Evolutionary conservation across 2,888 invertebrate genomes (phyloP), one percentile per base, ranked within the genome.

Genomic region (Euplagia quadripunctaria): DNA sequence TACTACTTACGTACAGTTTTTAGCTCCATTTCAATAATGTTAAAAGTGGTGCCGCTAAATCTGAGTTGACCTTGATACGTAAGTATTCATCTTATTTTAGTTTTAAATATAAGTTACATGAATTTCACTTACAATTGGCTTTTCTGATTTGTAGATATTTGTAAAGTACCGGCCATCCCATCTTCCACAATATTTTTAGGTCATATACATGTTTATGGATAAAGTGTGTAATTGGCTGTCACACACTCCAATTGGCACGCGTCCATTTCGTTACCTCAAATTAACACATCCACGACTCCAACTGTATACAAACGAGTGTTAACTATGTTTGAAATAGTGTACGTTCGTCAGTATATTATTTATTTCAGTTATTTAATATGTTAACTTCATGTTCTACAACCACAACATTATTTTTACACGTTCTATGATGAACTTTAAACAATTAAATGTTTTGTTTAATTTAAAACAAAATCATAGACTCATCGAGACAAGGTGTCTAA

Each of bases 211-310:
- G 11, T 8, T 66, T 16, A 51, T 11, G 61, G 31, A 51, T 16
- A 49, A 51, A 66, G 16, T 31, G 12, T 16, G 20, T 49, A 66
- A 66, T 66, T 66, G 49, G n/a, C 51, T 31, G 31, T 51, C 17
- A 16, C 49, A 66, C 20, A 58, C 5, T 58, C 20, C 49, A 66
- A 16, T 66, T 66, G 66, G 66, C 66, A 51, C 66, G 9, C 31
- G 51, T 66, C 16, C 14, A 43, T 31, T 49, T 66, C 31, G 4
- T 31, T 31, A 41, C 31, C 66, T 66, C 49, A 9, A 31, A 49
- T 49, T 65, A n/a, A 65, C 20, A 65, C 46, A 46, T 46, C 11
- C 64, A 49, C 14, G n/a, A 16, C 7, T 49, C 14, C 9, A 49
- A 49, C 49, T 49, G 5, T 20, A 49, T 6, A 31, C 16, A 66